These are phyloP conservation scores for Melanotaenia duboulayi DNA, from an alignment of 2,113 vertebrate species.

Conservation along the genomic window DNA sequence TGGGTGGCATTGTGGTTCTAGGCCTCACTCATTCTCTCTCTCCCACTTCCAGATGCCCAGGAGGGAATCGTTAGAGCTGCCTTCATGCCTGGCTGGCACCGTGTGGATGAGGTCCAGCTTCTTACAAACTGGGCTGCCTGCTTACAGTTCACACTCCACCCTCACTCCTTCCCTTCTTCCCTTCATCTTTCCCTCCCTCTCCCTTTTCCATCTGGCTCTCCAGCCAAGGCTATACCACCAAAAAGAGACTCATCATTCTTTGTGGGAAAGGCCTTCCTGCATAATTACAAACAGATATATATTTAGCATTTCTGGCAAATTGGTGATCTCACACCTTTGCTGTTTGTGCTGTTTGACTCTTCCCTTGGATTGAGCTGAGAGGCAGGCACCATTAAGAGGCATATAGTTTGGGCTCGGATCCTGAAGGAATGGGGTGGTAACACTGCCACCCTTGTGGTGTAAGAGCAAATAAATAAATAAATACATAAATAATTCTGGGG, in stretches of 20 bases:
- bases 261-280: constrained; percentile 55
- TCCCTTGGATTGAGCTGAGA: constrained; percentile 66
- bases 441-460: too few relatives aligned
- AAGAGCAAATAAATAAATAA: too few relatives aligned
- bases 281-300: constrained; percentile 67
- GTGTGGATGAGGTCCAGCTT: constrained; percentile 68
- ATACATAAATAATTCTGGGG: constrained; percentile 9
- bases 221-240: constrained; percentile 65
- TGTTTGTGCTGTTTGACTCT: constrained; percentile 37
- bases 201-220: constrained; percentile 63
- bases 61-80: constrained; percentile 70
- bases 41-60: constrained; percentile 74
- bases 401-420: constrained; percentile 24
- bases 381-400: constrained; percentile 29
- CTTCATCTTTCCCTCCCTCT: constrained; percentile 52
- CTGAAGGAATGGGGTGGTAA: neutral
- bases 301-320: constrained; percentile 64
- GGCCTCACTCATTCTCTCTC: constrained; percentile 67
- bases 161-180: constrained; percentile 39
- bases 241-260: constrained; percentile 54
- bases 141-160: constrained; percentile 69
- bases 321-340: constrained; percentile 66
- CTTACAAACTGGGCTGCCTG: constrained; percentile 64
- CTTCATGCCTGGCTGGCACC: constrained; percentile 76
- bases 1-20: constrained; percentile 77